Evolutionary conservation across 2,888 invertebrate genomes (phyloP).

Genomic region (Norana najaformis): DNA sequence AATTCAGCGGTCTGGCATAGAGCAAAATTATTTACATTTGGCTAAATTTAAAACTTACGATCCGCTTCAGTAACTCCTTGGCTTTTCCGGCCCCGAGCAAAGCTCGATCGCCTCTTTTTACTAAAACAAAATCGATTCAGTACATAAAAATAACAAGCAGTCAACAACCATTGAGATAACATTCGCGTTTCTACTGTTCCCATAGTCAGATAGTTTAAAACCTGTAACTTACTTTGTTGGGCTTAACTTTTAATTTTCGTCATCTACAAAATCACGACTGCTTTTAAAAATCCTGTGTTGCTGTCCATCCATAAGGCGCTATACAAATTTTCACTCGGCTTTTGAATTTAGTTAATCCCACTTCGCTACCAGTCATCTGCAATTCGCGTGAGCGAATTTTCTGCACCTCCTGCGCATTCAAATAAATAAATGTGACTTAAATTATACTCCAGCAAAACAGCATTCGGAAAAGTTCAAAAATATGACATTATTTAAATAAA

Average conservation of each 20-base stretch:
- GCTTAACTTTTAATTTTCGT: not conserved
- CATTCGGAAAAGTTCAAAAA: not conserved
- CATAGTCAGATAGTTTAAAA: not conserved
- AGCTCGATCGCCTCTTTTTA: not conserved
- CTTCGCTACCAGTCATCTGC: not conserved
- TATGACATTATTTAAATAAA: not conserved
- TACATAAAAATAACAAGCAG: not conserved
- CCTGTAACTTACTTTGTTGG: not conserved
- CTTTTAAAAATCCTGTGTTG: not conserved
- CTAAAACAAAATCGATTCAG: not conserved
- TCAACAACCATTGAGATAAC: not conserved
- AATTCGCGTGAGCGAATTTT: too few relatives aligned
- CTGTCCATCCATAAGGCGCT: not conserved
- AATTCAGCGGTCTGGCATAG: not conserved
- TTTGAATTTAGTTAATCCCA: not conserved
- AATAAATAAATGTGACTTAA: not conserved
- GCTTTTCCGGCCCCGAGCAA: conserved; percentile 4
- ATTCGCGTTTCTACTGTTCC: not conserved
- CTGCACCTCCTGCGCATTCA: not conserved
- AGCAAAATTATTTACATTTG: too few relatives aligned
- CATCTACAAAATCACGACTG: not conserved
- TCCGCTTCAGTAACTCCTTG: not conserved
- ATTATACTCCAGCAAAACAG: not conserved
- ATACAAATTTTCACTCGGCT: not conserved
- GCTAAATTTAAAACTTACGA: not conserved